Base-by-base conservation (phyloP, 92 coral and sea anemone species). In the Siderastrea radians region DNA sequence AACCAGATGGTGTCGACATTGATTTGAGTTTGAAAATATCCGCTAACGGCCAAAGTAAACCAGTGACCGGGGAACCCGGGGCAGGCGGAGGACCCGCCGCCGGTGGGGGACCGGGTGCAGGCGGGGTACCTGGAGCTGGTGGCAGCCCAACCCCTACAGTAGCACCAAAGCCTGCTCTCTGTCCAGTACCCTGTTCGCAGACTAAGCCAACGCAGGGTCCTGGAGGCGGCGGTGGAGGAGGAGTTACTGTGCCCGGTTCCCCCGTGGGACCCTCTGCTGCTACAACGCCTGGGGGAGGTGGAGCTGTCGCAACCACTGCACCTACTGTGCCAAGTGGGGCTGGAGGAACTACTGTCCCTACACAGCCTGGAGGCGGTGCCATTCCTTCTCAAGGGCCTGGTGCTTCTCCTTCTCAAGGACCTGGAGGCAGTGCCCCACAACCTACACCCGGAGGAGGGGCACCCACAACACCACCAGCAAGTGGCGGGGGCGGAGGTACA, bases 21-120 rank as follows among this genome's bases (percentile, higher is more conserved):
- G 92, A 92, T 71, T 10, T 94, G 19, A 92, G 85, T 6, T 53
- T 94, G 17, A 94, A 94, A 79, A 94, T 94, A 45, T 75, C 79
- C 10, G 72, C 65, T 44, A 48, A 63, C 13, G 78, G 45, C 43
- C 72, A 79, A 62, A 59, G 83, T 0, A 63, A 3, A 2, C 58
- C 74, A 5, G 63, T 61, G 1, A 74, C 74, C 1, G 87, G 74
- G 0, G 91, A 51, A 44, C 76, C 85, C 2, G 67, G n/a, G 1
- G 67, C 71, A 2, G 75, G 83, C 6, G 83, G 89, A 47, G 49
- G 73, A 12, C 70, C 84, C 1, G 73, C 57, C 43, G 54, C 62
- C 50, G 62, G 43, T 57, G 86, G 49, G 60, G 81, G 63, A 54
- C 92, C 49, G 68, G 92, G 13, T 55, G 82, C 44, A 49, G 80